phyloP scores from a whole-genome alignment of 1,140 invertebrate species.

The Drosophila lacertosa region DNA sequence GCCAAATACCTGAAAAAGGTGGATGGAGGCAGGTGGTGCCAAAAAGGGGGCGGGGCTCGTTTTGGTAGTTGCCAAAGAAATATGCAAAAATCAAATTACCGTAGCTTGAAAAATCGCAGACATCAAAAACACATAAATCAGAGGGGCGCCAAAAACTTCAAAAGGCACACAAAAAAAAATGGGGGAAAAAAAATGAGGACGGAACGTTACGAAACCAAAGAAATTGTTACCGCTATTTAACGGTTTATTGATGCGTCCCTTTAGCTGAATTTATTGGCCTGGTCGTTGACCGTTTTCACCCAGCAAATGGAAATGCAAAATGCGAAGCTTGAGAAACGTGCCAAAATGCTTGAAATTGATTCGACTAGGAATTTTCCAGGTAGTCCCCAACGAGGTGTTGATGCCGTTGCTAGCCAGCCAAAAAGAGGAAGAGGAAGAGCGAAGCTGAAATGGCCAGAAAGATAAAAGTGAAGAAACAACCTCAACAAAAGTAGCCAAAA shows the following conservation, averaged over 20 bases:
- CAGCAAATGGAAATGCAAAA: slow-evolving; percentile 46
- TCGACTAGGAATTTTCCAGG: slow-evolving; percentile 35
- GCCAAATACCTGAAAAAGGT: slow-evolving; percentile 30
- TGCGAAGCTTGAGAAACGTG: slow-evolving; percentile 46
- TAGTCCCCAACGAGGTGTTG: slow-evolving; percentile 19
- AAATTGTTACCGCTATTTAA: slow-evolving; percentile 78
- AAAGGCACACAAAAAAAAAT: slow-evolving; percentile 27
- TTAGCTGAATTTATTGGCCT: slow-evolving; percentile 73
- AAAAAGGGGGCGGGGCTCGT: background rate
- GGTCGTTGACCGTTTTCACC: slow-evolving; percentile 56
- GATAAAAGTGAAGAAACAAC: slow-evolving; percentile 18
- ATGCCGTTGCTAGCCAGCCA: slow-evolving; percentile 1
- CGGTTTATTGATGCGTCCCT: slow-evolving; percentile 77
- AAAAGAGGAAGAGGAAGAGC: background rate
- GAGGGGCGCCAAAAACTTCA: slow-evolving; percentile 26
- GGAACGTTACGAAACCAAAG: slow-evolving; percentile 46
- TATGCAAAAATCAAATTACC: slow-evolving; percentile 78
- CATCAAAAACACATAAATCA: slow-evolving; percentile 77
- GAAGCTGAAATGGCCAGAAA: background rate
- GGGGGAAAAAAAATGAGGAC: background rate
- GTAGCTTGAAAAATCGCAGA: slow-evolving; percentile 73
- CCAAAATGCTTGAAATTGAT: slow-evolving; percentile 51
- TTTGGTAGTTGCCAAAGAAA: slow-evolving; percentile 26
- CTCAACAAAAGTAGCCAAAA: background rate
- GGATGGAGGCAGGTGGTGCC: background rate